These are phyloP conservation scores for Procavia capensis DNA, from an alignment of 2,113 vertebrate species.

Conservation along the genomic window DNA sequence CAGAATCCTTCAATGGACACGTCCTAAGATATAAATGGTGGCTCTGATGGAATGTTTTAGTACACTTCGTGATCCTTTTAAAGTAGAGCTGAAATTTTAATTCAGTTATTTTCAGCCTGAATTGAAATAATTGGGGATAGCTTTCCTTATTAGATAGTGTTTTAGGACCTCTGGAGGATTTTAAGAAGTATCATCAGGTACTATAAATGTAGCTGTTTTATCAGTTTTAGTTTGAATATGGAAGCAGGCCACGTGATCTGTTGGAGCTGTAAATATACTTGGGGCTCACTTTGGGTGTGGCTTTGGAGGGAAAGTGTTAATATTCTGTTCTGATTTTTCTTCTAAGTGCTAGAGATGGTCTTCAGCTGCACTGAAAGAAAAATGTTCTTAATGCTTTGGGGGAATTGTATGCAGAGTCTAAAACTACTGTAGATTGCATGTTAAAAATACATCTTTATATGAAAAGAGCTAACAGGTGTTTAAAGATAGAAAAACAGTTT, in stretches of 20 bases:
- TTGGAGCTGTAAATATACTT: conserved; percentile 31
- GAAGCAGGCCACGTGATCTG: neutral
- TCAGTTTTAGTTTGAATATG: conserved; percentile 20
- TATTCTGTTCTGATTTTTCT: conserved; percentile 49
- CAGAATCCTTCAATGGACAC: neutral
- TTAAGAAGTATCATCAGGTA: conserved; percentile 20
- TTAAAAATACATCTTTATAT: neutral
- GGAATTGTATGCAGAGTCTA: neutral
- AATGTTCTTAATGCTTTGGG: neutral
- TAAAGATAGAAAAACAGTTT: neutral
- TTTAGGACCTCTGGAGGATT: neutral
- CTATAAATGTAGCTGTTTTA: conserved; percentile 20
- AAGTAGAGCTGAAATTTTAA: neutral
- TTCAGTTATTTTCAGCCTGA: conserved; percentile 20
- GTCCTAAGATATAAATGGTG: conserved; percentile 27
- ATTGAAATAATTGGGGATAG: neutral
- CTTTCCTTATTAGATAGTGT: neutral
- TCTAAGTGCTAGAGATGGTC: neutral
- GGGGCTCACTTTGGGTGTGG: conserved; percentile 1
- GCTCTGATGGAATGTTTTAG: neutral
- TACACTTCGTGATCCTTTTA: conserved; percentile 5
- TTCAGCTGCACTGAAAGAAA: conserved; percentile 28
- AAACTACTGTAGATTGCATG: conserved; percentile 20
- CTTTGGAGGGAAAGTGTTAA: conserved; percentile 36
- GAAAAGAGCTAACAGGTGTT: neutral